Evolutionary conservation across 1,140 invertebrate genomes (phyloP).

Genomic region (Globodera ellingtonae): DNA sequence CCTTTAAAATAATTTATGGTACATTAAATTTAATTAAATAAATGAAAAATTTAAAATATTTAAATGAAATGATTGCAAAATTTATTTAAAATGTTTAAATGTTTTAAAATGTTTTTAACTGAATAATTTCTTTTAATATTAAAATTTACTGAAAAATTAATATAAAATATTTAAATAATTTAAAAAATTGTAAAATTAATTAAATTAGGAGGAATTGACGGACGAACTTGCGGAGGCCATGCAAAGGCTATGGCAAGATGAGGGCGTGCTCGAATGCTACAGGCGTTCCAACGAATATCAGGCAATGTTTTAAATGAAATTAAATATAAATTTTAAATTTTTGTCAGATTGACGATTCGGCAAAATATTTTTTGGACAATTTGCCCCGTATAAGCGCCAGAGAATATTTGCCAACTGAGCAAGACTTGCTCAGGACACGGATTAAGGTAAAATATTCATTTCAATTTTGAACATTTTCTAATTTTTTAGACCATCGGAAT

Average conservation of each 20-base stretch:
- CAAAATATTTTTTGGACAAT: slow-evolving; percentile 72
- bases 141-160: too few species aligned
- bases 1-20: too few species aligned
- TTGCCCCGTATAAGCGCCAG: slow-evolving; percentile 52
- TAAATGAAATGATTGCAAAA: too few species aligned
- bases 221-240: slow-evolving; percentile 62
- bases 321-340: slow-evolving; percentile 1
- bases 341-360: slow-evolving; percentile 74
- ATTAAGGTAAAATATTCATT: slow-evolving; percentile 40
- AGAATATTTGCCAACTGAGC: slow-evolving; percentile 62
- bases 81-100: too few species aligned
- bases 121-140: too few species aligned
- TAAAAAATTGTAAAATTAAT: too few species aligned
- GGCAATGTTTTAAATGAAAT: background rate
- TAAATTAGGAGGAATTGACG: slow-evolving; percentile 55
- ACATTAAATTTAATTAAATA: too few species aligned
- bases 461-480: too few species aligned
- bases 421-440: slow-evolving; percentile 61
- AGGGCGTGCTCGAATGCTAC: slow-evolving; percentile 73
- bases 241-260: slow-evolving; percentile 69
- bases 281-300: slow-evolving; percentile 66
- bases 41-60: too few species aligned
- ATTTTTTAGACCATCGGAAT: too few species aligned
- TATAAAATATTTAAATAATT: too few species aligned
- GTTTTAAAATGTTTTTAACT: too few species aligned